These are phyloP conservation scores for Xenops minutus DNA, from an alignment of 2,797 vertebrate species.

Conservation along the genomic window DNA sequence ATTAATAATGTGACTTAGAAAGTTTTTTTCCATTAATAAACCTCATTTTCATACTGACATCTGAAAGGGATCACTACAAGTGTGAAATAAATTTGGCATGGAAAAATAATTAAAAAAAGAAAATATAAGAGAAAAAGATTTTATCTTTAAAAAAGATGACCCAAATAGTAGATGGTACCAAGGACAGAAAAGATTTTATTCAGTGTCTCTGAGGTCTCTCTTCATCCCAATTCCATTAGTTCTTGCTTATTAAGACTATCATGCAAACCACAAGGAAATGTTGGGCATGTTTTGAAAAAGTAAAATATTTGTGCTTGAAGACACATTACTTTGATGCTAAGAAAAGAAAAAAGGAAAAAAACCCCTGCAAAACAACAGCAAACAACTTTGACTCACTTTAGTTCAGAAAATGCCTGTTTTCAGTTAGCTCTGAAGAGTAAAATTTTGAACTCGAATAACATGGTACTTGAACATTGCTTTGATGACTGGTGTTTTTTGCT, in stretches of 20 bases:
- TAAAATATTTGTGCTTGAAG: neutral
- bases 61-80: neutral
- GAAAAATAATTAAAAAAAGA: accelerated
- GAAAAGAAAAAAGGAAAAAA: neutral
- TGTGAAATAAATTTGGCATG: neutral
- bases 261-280: neutral
- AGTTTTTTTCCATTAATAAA: too few relatives aligned
- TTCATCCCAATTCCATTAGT: neutral
- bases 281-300: neutral
- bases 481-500: neutral
- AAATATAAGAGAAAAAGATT: neutral
- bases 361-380: neutral
- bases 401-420: neutral
- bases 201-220: neutral
- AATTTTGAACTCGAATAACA: neutral
- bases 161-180: neutral
- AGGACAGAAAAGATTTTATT: neutral
- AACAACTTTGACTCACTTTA: neutral
- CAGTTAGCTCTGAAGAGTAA: neutral
- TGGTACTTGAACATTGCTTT: neutral
- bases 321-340: neutral
- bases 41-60: neutral
- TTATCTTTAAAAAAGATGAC: neutral
- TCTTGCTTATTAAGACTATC: neutral
- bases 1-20: neutral